Evolutionary conservation across 2,797 vertebrate species (phyloP).

Genomic region (Arvicola amphibius): DNA sequence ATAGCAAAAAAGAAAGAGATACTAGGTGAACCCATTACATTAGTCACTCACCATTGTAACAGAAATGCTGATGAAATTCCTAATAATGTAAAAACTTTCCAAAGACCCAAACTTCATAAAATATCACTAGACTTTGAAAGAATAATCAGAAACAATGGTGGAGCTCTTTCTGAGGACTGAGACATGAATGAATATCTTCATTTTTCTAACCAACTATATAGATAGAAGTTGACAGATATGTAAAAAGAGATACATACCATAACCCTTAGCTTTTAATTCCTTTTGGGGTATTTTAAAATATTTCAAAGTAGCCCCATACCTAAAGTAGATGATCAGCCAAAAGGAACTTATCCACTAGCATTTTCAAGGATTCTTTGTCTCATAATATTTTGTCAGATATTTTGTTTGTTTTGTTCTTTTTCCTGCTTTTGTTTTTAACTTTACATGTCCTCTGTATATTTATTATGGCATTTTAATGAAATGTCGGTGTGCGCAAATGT

Average conservation of each 20-base stretch:
- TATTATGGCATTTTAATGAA: neutral
- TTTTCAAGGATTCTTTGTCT: neutral
- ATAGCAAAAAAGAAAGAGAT: neutral
- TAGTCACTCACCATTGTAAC: neutral
- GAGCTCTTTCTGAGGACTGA: neutral
- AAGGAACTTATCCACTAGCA: neutral
- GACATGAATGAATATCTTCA: neutral
- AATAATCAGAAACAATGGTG: neutral
- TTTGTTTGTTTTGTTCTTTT: neutral
- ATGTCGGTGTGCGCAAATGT: neutral
- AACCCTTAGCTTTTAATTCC: neutral
- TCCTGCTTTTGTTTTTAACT: neutral
- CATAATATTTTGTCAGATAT: neutral
- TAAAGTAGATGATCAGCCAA: neutral
- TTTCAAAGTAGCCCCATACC: neutral
- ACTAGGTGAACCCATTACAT: neutral
- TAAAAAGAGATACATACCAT: neutral
- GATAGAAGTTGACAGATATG: neutral
- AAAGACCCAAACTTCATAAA: slow-evolving; percentile 20
- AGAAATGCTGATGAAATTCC: neutral
- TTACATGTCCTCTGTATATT: neutral
- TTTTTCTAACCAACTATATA: neutral
- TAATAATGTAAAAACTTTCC: neutral
- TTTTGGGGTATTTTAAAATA: neutral
- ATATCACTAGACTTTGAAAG: neutral